These are phyloP conservation scores for Rosalia funebris DNA, from an alignment of 2,888 invertebrate species.

Conservation along the genomic window DNA sequence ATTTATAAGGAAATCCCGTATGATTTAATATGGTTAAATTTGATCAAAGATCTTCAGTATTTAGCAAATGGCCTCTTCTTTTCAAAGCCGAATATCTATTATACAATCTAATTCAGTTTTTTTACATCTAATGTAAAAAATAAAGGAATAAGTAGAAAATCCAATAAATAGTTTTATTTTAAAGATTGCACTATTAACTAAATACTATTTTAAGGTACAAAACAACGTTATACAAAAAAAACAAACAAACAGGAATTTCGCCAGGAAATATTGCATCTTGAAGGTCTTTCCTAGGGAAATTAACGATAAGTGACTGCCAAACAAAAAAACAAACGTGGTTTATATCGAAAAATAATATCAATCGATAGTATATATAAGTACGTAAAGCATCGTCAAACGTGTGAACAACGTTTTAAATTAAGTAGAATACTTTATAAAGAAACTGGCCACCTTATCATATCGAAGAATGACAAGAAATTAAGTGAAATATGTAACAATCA, in stretches of 20 bases:
- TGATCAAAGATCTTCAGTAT: constrained; percentile 40
- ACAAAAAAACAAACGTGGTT: constrained; percentile 18
- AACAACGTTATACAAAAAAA: constrained; percentile 36
- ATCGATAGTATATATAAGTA: constrained; percentile 42
- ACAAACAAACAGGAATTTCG: constrained; percentile 17
- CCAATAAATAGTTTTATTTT: constrained; percentile 47
- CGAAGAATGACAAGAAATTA: constrained; percentile 38
- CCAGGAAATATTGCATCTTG: constrained; percentile 22
- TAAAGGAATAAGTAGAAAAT: constrained; percentile 32
- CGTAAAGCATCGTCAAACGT: constrained; percentile 34
- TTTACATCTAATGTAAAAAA: constrained; percentile 43
- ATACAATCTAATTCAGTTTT: constrained; percentile 38
- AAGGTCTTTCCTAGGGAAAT: constrained; percentile 5
- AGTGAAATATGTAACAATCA: constrained; percentile 45
- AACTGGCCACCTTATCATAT: constrained; percentile 50
- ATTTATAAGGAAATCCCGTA: constrained; percentile 51
- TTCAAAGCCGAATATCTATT: constrained; percentile 41
- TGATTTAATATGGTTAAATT: constrained; percentile 44
- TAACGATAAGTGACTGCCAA: constrained; percentile 7
- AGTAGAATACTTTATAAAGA: constrained; percentile 47
- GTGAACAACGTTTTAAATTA: constrained; percentile 34
- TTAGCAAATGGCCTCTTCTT: constrained; percentile 54
- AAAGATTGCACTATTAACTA: constrained; percentile 52
- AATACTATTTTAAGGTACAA: constrained; percentile 43
- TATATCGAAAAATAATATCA: constrained; percentile 20